Conservation (phyloP, 2,888 invertebrate genomes). For the Cistogaster globosa region DNA sequence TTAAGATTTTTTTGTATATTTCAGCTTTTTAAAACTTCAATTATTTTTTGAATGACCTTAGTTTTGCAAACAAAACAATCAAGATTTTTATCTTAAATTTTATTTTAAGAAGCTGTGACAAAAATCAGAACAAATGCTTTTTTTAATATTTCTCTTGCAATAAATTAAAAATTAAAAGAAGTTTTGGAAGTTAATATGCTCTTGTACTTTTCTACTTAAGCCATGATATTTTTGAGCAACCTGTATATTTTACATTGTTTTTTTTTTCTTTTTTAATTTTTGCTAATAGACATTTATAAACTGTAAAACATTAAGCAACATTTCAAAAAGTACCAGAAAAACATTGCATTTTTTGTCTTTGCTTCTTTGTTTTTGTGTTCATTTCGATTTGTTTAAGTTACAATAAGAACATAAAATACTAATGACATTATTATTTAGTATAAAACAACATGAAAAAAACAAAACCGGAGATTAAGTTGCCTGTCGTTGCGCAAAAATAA, state of each 20-base stretch:
- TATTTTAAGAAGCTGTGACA: no score
- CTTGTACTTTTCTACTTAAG: not conserved
- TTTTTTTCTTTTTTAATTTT: not conserved
- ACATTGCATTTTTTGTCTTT: constrained; percentile 1
- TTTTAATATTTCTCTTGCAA: no score
- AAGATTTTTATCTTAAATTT: no score
- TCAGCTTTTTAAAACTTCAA: no score
- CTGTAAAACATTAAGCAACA: constrained; percentile 41
- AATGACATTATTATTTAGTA: constrained; percentile 70
- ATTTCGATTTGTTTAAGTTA: constrained; percentile 35
- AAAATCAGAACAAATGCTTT: no score
- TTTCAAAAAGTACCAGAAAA: constrained; percentile 45
- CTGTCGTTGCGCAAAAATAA: constrained; percentile 62
- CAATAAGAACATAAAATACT: constrained; percentile 63
- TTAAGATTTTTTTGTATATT: no score
- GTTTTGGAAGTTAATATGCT: no score
- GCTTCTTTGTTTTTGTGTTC: not conserved
- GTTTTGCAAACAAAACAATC: no score
- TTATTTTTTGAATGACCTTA: no score
- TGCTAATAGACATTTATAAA: constrained; percentile 43
- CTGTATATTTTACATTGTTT: constrained; percentile 2
- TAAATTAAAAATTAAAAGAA: no score
- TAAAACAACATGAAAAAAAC: constrained; percentile 50
- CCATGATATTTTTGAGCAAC: not conserved
- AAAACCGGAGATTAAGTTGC: constrained; percentile 74